phyloP scores from a whole-genome alignment of 1,140 invertebrate species.

The Monochamus saltuarius region DNA sequence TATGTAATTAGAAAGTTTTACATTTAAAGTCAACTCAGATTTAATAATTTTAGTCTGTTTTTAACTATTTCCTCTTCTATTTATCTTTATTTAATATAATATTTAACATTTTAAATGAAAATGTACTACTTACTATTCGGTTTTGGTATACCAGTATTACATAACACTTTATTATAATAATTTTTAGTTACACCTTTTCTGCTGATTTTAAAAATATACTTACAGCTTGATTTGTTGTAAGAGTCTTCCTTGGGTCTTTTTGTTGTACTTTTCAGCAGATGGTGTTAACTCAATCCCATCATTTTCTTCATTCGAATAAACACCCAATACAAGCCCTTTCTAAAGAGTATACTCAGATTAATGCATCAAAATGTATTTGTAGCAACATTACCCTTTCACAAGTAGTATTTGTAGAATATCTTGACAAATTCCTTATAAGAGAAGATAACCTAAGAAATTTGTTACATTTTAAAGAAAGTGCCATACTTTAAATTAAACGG shows the following conservation, averaged over 20 bases:
- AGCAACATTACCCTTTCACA: slow-evolving; percentile 20
- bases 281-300: slow-evolving; percentile 54
- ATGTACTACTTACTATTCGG: neutral
- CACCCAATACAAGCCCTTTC: slow-evolving; percentile 60
- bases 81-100: neutral
- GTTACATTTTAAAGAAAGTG: slow-evolving; percentile 24
- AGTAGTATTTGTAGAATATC: slow-evolving; percentile 21
- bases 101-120: neutral
- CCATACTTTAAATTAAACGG: slow-evolving; percentile 23
- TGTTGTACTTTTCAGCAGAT: slow-evolving; percentile 56
- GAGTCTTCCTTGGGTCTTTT: slow-evolving; percentile 55
- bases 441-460: slow-evolving; percentile 35
- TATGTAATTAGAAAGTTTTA: no score
- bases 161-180: slow-evolving; percentile 22
- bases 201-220: slow-evolving; percentile 45
- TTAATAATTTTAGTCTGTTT: no score
- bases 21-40: no score
- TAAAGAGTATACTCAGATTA: slow-evolving; percentile 40
- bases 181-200: slow-evolving; percentile 21
- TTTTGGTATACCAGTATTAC: neutral
- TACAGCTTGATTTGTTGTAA: slow-evolving; percentile 57
- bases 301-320: slow-evolving; percentile 56
- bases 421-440: slow-evolving; percentile 21
- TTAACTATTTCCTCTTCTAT: neutral
- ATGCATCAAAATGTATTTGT: neutral